These are phyloP conservation scores for Ischnura elegans DNA, from an alignment of 2,888 invertebrate species.

Conservation along the genomic window DNA sequence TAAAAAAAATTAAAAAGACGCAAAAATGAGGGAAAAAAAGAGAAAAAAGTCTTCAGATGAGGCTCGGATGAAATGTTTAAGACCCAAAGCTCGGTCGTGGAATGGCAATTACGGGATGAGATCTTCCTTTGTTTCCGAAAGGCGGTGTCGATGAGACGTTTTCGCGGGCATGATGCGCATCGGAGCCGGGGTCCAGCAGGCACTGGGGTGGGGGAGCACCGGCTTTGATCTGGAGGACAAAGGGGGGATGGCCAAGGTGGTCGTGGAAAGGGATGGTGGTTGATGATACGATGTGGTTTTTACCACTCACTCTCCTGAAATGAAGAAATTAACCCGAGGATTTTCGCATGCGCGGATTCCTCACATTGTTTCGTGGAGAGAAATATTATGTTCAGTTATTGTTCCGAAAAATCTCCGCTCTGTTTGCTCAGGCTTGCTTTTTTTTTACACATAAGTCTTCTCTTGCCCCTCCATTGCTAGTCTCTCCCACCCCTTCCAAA, in stretches of 20 bases:
- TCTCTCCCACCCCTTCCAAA: neutral
- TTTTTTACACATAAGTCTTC: no score
- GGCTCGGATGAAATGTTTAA: conserved; percentile 40
- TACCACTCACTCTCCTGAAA: conserved; percentile 18
- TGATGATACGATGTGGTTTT: neutral
- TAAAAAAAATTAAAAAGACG: neutral
- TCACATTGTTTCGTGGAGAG: conserved; percentile 47
- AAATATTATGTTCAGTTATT: conserved; percentile 59
- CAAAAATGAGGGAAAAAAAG: neutral
- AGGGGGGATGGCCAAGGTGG: neutral
- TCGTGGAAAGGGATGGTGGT: neutral
- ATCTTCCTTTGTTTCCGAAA: conserved; percentile 50
- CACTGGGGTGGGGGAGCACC: neutral
- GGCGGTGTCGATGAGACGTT: conserved; percentile 57
- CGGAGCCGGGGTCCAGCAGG: neutral
- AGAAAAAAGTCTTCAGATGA: neutral
- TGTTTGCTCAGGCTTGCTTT: neutral
- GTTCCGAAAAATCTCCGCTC: conserved; percentile 46
- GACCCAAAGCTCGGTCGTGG: neutral
- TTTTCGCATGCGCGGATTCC: conserved; percentile 28
- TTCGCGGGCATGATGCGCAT: neutral
- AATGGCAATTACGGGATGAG: conserved; percentile 60
- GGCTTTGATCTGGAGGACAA: conserved; percentile 38
- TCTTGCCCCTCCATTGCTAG: no score
- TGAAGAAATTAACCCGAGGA: conserved; percentile 56